Evolutionary conservation across 35 echinoderm and acorn worm species (phyloP).

Genomic region (Lytechinus variegatus): DNA sequence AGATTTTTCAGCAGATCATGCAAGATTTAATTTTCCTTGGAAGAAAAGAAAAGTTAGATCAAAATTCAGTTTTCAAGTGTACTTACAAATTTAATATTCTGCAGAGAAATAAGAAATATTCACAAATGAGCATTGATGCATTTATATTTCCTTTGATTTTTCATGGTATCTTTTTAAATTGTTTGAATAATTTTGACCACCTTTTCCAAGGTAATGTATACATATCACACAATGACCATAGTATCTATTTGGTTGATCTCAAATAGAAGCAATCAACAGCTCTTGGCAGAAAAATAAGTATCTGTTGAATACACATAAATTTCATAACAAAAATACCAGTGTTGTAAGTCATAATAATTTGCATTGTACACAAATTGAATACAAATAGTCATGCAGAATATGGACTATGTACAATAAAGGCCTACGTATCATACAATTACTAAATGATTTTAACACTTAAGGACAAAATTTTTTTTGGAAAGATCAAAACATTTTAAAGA

Average conservation of each 20-base stretch:
- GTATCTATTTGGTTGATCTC: background rate
- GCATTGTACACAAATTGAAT: too few species aligned
- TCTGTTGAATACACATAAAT: background rate
- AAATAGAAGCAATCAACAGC: background rate
- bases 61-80: background rate
- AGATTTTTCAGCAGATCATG: background rate
- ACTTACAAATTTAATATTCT: background rate
- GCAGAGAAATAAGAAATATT: background rate
- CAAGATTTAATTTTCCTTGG: background rate
- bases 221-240: background rate
- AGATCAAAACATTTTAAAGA: too few species aligned
- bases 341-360: too few species aligned
- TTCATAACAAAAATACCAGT: background rate
- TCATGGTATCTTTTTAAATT: background rate
- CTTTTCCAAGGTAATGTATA: background rate
- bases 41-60: background rate
- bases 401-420: too few species aligned
- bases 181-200: background rate
- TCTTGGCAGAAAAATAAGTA: background rate
- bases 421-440: too few species aligned
- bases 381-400: background rate
- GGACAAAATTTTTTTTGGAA: too few species aligned
- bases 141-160: background rate
- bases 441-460: too few species aligned
- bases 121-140: background rate